A percentile compares a stretch with the other conserved stretches of the same genome.
phyloP scores from a whole-genome alignment of 1,140 invertebrate species.

The Galendromus occidentalis region DNA sequence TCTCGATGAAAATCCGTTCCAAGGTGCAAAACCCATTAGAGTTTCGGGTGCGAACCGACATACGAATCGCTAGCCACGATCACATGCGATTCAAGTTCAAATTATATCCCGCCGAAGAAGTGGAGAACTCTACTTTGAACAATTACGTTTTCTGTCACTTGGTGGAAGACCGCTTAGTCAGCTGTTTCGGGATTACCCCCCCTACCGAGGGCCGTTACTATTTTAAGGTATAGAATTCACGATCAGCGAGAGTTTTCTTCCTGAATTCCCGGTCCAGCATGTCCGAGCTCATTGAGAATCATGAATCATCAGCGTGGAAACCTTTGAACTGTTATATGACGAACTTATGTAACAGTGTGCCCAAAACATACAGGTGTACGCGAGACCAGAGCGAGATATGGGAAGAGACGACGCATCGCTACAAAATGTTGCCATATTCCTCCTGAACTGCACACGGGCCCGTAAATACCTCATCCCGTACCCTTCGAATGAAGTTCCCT shows the following conservation, averaged over 20 bases:
- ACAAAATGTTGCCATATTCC: constrained; percentile 23
- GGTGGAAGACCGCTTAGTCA: constrained; percentile 23
- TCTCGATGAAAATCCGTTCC: constrained; percentile 21
- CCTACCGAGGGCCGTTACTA: constrained; percentile 23
- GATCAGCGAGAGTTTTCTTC: too few species aligned
- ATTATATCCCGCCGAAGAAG: constrained; percentile 22
- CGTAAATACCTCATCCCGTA: constrained; percentile 22
- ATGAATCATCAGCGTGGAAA: too few species aligned
- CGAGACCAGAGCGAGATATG: constrained; percentile 23
- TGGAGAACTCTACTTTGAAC: constrained; percentile 24
- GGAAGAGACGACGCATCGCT: constrained; percentile 19
- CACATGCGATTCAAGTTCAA: constrained; percentile 23
- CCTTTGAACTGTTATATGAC: too few species aligned
- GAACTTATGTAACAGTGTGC: too few species aligned
- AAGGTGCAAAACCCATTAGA: constrained; percentile 21
- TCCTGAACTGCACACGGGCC: constrained; percentile 24
- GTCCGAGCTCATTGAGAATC: too few species aligned
- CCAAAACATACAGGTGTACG: constrained; percentile 25
- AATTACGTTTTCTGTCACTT: constrained; percentile 27
- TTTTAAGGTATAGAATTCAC: constrained; percentile 22
- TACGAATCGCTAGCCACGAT: constrained; percentile 21
- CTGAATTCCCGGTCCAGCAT: too few species aligned
- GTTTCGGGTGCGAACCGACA: constrained; percentile 22
- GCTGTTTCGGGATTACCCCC: constrained; percentile 25
- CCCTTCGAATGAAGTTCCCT: constrained; percentile 26